Percentiles rank a stretch among this genome's conserved stretches.
Conservation (phyloP, 2,113 vertebrate genomes). For the Colinus virginianus region DNA sequence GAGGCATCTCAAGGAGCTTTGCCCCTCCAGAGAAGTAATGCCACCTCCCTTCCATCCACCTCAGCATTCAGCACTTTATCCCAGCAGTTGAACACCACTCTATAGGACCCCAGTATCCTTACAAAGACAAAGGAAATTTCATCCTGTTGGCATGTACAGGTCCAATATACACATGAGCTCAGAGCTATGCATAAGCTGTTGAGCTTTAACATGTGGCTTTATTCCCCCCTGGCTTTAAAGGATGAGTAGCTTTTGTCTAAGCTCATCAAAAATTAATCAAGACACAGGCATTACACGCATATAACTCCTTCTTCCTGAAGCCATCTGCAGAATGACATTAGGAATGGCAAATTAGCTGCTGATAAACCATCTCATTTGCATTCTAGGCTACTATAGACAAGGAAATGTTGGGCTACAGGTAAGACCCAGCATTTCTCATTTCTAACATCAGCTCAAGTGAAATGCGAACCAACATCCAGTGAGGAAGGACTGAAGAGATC, state of each 20-base stretch:
- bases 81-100: accelerated
- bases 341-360: slow-evolving; percentile 29
- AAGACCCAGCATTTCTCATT: not conserved
- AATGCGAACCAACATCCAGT: not conserved
- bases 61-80: not conserved
- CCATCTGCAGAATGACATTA: slow-evolving; percentile 33
- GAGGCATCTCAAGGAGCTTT: not conserved
- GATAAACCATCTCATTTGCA: slow-evolving; percentile 47
- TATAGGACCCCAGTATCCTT: not conserved
- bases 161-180: not conserved
- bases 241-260: slow-evolving; percentile 14
- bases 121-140: not conserved
- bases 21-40: not conserved
- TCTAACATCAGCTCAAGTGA: not conserved
- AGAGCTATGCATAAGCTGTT: not conserved
- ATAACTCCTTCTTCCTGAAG: not conserved
- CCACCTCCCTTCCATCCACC: not conserved
- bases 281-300: not conserved
- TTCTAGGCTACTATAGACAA: slow-evolving; percentile 19
- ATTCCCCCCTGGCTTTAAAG: not conserved
- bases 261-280: slow-evolving; percentile 34
- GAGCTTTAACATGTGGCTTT: not conserved
- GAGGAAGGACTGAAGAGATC: not conserved
- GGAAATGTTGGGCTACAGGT: not conserved
- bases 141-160: not conserved